Conservation (phyloP, 37 sponge, comb jelly and placozoan genomes). For the Mnemiopsis leidyi region DNA sequence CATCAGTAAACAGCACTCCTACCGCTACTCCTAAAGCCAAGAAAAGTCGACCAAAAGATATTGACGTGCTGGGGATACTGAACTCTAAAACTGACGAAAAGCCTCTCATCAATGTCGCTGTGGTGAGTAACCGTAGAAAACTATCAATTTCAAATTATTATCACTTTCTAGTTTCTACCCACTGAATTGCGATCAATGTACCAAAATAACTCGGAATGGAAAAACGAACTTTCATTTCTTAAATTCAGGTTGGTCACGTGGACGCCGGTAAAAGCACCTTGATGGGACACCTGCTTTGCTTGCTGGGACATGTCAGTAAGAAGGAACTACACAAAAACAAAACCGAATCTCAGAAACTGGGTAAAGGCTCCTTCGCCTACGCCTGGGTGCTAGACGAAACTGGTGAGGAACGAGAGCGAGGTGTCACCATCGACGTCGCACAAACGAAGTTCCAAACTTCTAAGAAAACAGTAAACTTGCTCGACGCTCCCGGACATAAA, state of each 20-base stretch:
- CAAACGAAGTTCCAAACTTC: slow-evolving; percentile 83
- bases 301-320: slow-evolving; percentile 84
- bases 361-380: slow-evolving; percentile 95
- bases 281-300: slow-evolving; percentile 95
- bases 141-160: too few species aligned
- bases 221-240: background rate
- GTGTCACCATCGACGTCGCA: slow-evolving; percentile 96
- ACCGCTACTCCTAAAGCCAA: slow-evolving; percentile 31
- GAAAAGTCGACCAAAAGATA: slow-evolving; percentile 56
- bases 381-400: slow-evolving; percentile 99
- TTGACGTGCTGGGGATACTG: slow-evolving; percentile 61
- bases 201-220: background rate
- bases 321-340: slow-evolving; percentile 90
- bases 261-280: slow-evolving; percentile 99
- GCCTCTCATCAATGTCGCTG: slow-evolving; percentile 60
- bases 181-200: background rate
- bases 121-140: slow-evolving; percentile 57
- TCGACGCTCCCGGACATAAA: slow-evolving; percentile 92
- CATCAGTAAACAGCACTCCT: background rate
- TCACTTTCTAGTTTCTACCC: background rate
- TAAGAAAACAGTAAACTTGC: slow-evolving; percentile 72
- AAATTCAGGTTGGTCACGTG: slow-evolving; percentile 83
- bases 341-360: slow-evolving; percentile 69
- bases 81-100: slow-evolving; percentile 45
- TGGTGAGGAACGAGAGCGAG: slow-evolving; percentile 90